These are phyloP conservation scores for Ornithoptera alexandrae DNA, from an alignment of 2,888 invertebrate genomes.

Conservation along the genomic window DNA sequence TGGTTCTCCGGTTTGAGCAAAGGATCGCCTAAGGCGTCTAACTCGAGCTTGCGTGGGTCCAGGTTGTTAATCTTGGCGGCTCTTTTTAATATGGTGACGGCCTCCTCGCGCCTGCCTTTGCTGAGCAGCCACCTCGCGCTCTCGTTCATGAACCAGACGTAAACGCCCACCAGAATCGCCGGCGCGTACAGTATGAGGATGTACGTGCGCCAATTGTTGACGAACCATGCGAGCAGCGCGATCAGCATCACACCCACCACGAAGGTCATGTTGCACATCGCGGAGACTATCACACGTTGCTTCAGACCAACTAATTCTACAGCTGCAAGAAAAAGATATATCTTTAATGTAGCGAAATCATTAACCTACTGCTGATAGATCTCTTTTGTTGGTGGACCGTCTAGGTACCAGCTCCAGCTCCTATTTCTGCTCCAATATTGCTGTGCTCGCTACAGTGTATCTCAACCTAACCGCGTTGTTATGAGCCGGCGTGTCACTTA, in stretches of 20 bases:
- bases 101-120: conserved; percentile 83
- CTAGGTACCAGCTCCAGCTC: too few species aligned
- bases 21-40: conserved; percentile 69
- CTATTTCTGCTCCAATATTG: too few species aligned
- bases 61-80: conserved; percentile 83
- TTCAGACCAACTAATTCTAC: conserved; percentile 89
- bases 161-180: conserved; percentile 82
- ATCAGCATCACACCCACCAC: conserved; percentile 86
- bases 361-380: too few species aligned
- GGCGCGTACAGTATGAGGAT: conserved; percentile 86
- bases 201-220: conserved; percentile 86
- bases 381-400: too few species aligned
- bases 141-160: conserved; percentile 87
- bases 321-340: conserved; percentile 66
- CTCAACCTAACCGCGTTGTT: too few species aligned
- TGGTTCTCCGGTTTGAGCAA: conserved; percentile 57
- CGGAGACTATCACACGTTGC: conserved; percentile 86
- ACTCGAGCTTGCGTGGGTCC: conserved; percentile 69
- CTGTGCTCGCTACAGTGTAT: too few species aligned
- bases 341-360: not conserved
- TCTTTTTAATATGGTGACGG: conserved; percentile 80
- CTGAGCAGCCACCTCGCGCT: conserved; percentile 89
- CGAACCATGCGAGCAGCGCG: conserved; percentile 85
- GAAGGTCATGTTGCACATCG: conserved; percentile 86
- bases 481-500: too few species aligned